Base-by-base conservation (phyloP, 2,797 vertebrate genomes). In the Balearica regulorum region DNA sequence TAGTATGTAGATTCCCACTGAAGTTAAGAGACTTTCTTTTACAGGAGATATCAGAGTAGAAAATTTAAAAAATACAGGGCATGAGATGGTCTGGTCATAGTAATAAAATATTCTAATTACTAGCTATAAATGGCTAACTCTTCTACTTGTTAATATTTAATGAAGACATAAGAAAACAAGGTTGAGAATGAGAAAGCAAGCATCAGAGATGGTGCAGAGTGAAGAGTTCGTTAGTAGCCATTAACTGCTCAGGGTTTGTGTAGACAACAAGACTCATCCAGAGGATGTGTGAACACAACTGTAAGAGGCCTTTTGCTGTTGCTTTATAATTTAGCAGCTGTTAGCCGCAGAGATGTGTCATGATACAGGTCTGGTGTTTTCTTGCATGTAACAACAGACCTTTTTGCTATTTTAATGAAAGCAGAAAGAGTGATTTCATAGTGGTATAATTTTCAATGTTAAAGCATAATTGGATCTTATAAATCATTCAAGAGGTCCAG, bases 61-160 rank as follows among this genome's bases (percentile, higher is more conserved):
- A 91, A 71, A 78, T 22, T 24, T 8, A 6, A 37, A 68, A 60
- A 72, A 41, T 54, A 46, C 5, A 49, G 41, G 9, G 19, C 31
- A 28, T 61, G n/a, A 77, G 44, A 15, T 46, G 9, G 7, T 22
- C 51, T 85, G 58, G n/a, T 65, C 46, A 57, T 31, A 43, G 39
- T 26, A 83, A 88, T 71, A 89, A 68, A 64, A 49, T 90, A 80
- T 62, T 75, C 43, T 70, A 64, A 90, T 93, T 89, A 20, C 35
- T 82, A 44, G 5, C 18, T 87, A 39, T 57, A 89, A 90, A 89
- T 29, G 9, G 37, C 49, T 72, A 82, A 43, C 17, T 84, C 46
- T 76, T 88, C 54, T 83, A 18, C 28, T 58, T 87, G 18, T 97
- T 89, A 92, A 70, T 87, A 79, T 77, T 95, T 94, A 83, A 93